phyloP scores from a whole-genome alignment of 2,797 vertebrate species.

The Onychomys torridus region DNA sequence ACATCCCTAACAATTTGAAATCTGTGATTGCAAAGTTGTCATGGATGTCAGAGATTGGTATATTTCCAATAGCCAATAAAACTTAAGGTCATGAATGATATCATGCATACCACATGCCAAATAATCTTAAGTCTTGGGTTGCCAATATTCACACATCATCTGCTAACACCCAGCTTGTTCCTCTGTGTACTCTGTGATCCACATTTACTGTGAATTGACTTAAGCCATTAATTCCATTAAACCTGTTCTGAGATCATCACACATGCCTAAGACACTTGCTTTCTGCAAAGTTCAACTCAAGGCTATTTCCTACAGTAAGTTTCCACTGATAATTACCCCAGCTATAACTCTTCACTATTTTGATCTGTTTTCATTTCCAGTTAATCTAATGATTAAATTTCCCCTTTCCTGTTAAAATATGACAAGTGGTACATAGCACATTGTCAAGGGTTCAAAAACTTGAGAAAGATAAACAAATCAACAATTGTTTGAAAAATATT shows the following conservation, averaged over 20 bases:
- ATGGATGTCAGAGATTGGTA: neutral
- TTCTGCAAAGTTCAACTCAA: neutral
- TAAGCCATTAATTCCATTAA: neutral
- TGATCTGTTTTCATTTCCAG: neutral
- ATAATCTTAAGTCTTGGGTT: neutral
- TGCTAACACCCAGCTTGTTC: neutral
- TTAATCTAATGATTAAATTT: neutral
- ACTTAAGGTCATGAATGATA: neutral
- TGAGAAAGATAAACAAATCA: neutral
- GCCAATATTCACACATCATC: neutral
- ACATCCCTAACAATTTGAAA: neutral
- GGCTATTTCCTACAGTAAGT: neutral
- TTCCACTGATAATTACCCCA: neutral
- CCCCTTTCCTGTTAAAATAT: neutral
- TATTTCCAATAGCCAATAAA: neutral
- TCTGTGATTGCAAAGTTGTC: neutral
- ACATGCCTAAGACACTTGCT: fast-evolving
- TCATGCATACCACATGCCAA: neutral
- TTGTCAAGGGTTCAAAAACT: neutral
- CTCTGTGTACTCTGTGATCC: neutral
- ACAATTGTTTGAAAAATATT: constrained; percentile 7
- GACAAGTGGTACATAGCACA: too few species aligned
- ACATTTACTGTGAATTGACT: neutral
- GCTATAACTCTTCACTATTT: fast-evolving
- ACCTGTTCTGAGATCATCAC: neutral